Evolutionary conservation across 2,113 vertebrate genomes (phyloP).

Genomic region (Cebidichthys violaceus): DNA sequence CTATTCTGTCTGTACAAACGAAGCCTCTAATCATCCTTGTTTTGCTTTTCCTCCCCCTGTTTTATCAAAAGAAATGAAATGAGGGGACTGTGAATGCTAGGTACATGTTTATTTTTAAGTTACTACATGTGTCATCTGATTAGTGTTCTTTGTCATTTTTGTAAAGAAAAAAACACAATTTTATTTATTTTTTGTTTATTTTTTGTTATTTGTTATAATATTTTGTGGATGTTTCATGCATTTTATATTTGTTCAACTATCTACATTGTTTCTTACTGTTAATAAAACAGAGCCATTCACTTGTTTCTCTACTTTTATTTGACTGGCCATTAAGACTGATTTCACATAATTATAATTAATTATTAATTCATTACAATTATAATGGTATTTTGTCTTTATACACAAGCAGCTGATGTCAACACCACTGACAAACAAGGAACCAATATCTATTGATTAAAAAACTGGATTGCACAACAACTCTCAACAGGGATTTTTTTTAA

Average conservation of each 20-base stretch:
- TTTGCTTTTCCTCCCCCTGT: background rate
- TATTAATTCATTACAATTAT: too few relatives aligned
- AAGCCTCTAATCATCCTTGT: conserved; percentile 45
- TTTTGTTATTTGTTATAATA: conserved; percentile 79
- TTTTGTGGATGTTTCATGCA: conserved; percentile 93
- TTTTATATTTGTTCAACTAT: conserved; percentile 92
- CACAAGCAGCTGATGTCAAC: background rate
- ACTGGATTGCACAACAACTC: background rate
- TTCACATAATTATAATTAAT: background rate
- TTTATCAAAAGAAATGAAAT: conserved; percentile 59
- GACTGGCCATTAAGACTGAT: background rate
- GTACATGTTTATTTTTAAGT: conserved; percentile 85
- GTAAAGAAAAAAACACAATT: conserved; percentile 86
- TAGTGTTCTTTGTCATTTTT: conserved; percentile 89
- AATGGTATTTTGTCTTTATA: background rate
- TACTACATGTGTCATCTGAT: conserved; percentile 84
- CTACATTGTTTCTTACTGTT: conserved; percentile 93
- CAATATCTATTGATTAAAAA: background rate
- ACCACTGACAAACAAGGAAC: background rate
- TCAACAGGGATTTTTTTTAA: background rate
- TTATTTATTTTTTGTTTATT: conserved; percentile 89
- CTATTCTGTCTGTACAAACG: conserved; percentile 57
- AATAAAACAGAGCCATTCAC: conserved; percentile 87
- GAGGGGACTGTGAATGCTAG: conserved; percentile 82
- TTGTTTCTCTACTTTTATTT: conserved; percentile 45